Evolutionary conservation across 1,140 invertebrate species (phyloP).

Genomic region (Neodiprion pinetum): DNA sequence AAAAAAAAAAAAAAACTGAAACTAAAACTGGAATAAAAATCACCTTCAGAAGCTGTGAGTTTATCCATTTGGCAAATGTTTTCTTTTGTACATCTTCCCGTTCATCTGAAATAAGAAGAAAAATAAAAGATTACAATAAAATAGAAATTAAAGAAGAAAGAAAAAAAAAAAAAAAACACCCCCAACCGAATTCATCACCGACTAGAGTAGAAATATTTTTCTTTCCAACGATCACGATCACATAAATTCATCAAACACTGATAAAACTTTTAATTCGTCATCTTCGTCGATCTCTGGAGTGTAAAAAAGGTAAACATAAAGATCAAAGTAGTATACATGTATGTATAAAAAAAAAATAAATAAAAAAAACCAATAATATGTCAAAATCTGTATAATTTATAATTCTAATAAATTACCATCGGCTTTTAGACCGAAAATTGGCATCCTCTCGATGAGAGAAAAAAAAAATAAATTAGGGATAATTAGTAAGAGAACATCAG

Average conservation of each 20-base stretch:
- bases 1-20: slow-evolving; percentile 2
- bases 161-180: not conserved
- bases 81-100: slow-evolving; percentile 94
- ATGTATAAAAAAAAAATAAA: not conserved
- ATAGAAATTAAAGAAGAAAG: slow-evolving; percentile 32
- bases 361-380: not conserved
- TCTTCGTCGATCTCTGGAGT: no score
- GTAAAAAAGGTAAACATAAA: no score
- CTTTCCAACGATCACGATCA: not conserved
- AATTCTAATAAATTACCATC: not conserved
- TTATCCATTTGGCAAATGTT: slow-evolving; percentile 96
- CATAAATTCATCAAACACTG: not conserved
- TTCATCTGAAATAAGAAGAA: slow-evolving; percentile 71
- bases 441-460: not conserved
- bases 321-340: no score
- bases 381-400: not conserved
- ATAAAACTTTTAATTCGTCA: no score
- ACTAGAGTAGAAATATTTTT: slow-evolving; percentile 2
- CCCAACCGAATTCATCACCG: not conserved
- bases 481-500: not conserved
- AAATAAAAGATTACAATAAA: not conserved
- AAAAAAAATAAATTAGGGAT: not conserved
- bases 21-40: slow-evolving; percentile 25
- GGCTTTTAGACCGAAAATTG: not conserved
- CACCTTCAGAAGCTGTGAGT: slow-evolving; percentile 87